Evolutionary conservation across 1,140 invertebrate genomes (phyloP).

Genomic region (Lepidostoma basale): DNA sequence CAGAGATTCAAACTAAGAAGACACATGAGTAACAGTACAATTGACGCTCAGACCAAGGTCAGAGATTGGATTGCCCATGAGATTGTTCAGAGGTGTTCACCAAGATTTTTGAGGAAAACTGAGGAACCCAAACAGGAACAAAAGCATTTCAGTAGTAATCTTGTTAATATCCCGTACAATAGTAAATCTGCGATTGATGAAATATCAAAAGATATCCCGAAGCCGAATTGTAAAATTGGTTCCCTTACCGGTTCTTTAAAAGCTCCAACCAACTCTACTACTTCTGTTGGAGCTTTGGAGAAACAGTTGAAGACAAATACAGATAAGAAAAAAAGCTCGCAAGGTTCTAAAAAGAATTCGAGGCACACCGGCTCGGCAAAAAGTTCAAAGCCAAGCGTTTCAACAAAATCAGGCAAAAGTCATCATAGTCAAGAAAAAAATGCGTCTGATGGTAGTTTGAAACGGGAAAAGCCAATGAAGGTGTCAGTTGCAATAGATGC

Average conservation of each 20-base stretch:
- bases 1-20: slow-evolving; percentile 69
- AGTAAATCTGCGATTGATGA: slow-evolving; percentile 15
- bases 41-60: slow-evolving; percentile 84
- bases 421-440: slow-evolving; percentile 54
- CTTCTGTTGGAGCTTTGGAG: slow-evolving; percentile 37
- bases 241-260: slow-evolving; percentile 40
- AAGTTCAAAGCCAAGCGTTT: slow-evolving; percentile 38
- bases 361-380: slow-evolving; percentile 33
- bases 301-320: slow-evolving; percentile 23
- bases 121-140: slow-evolving; percentile 52
- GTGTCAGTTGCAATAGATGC: slow-evolving; percentile 78
- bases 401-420: slow-evolving; percentile 55
- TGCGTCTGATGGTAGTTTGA: slow-evolving; percentile 47
- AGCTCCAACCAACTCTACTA: slow-evolving; percentile 39
- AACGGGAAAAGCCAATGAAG: slow-evolving; percentile 65
- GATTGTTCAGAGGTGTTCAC: slow-evolving; percentile 73
- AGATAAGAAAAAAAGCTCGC: slow-evolving; percentile 19
- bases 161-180: slow-evolving; percentile 4
- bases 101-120: slow-evolving; percentile 65
- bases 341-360: not conserved
- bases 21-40: slow-evolving; percentile 77
- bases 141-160: not conserved
- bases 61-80: slow-evolving; percentile 83
- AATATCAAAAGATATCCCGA: slow-evolving; percentile 21
- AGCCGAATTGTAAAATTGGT: slow-evolving; percentile 44